Evolutionary conservation across 1,140 invertebrate genomes (phyloP).

Genomic region (Notospermus geniculatus): DNA sequence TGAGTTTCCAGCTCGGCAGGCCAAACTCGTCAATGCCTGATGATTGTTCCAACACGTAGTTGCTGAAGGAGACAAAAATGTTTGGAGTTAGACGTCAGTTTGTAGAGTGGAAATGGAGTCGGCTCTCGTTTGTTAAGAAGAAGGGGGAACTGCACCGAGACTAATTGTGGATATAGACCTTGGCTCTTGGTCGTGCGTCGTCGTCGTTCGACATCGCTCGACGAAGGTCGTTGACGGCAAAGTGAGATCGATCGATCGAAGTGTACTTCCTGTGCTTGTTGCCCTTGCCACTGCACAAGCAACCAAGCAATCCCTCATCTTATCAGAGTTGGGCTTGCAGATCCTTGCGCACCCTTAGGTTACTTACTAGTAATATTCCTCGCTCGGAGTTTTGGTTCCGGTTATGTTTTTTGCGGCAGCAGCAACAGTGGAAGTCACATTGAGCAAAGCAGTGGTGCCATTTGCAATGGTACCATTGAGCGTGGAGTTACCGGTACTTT

Average conservation of each 20-base stretch:
- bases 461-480: neutral
- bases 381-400: conserved; percentile 42
- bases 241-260: neutral
- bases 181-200: too few species aligned
- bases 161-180: too few species aligned
- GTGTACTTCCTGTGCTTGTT: neutral
- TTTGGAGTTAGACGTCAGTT: neutral
- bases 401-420: conserved; percentile 33
- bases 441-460: conserved; percentile 1
- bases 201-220: too few species aligned
- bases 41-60: conserved; percentile 71
- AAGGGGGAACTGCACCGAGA: neutral
- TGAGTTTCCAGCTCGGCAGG: conserved; percentile 65
- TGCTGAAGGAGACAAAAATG: conserved; percentile 54
- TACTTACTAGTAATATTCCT: conserved; percentile 41
- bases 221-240: neutral
- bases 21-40: conserved; percentile 73
- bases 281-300: neutral
- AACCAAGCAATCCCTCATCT: neutral
- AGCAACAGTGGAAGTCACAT: neutral
- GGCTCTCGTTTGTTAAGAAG: neutral
- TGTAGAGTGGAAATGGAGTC: neutral
- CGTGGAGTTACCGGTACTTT: neutral
- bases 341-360: neutral
- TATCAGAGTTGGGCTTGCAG: neutral